Percentiles rank a stretch among this genome's conserved stretches.
phyloP scores from a whole-genome alignment of 2,797 vertebrate genomes.

The Epinephelus malabaricus region DNA sequence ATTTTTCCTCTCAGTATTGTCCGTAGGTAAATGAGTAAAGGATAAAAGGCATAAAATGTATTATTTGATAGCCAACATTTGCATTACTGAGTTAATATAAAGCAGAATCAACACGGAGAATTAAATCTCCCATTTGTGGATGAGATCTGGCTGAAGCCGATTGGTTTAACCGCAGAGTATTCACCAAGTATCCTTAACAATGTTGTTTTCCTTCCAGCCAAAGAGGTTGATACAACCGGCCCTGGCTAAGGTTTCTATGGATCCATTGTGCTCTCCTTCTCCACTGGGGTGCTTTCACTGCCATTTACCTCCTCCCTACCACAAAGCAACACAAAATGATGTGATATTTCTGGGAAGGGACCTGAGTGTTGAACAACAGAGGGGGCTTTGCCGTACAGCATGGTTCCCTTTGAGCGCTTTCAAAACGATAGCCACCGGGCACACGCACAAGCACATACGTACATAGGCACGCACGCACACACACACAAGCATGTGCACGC shows the following conservation, averaged over 20 bases:
- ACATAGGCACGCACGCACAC: not conserved
- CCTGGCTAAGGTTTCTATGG: constrained; percentile 73
- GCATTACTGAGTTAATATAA: constrained; percentile 16
- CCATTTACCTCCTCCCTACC: constrained; percentile 80
- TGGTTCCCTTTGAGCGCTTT: constrained; percentile 76
- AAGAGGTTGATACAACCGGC: constrained; percentile 67
- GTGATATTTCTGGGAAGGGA: constrained; percentile 78
- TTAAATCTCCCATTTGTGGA: constrained; percentile 50
- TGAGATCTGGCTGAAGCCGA: constrained; percentile 39
- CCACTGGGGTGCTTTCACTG: constrained; percentile 77
- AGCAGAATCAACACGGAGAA: constrained; percentile 4
- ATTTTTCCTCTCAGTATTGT: constrained; percentile 19
- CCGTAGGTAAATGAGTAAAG: constrained; percentile 24
- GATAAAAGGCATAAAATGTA: not conserved
- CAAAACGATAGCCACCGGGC: constrained; percentile 64
- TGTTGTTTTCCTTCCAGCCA: constrained; percentile 73
- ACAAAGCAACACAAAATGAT: constrained; percentile 75
- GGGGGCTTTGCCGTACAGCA: constrained; percentile 65
- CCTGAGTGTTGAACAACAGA: constrained; percentile 74
- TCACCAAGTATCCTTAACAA: constrained; percentile 51
- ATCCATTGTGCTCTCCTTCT: constrained; percentile 77
- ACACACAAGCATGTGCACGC: not conserved
- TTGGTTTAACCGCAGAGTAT: constrained; percentile 49
- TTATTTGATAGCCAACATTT: constrained; percentile 6
- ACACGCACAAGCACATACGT: constrained; percentile 6